phyloP scores from a whole-genome alignment of 2,888 invertebrate genomes.

The Drosophila anceps region DNA sequence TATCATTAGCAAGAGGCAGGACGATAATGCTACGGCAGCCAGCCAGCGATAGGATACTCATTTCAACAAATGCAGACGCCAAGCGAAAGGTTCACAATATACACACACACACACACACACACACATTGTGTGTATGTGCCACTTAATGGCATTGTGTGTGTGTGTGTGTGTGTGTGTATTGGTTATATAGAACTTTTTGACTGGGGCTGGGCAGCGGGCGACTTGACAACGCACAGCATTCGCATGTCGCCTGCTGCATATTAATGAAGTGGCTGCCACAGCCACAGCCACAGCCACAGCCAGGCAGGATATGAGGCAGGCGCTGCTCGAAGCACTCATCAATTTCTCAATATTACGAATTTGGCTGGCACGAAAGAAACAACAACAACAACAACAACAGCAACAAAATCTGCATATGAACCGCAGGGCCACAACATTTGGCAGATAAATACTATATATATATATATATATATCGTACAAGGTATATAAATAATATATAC shows the following conservation, averaged over 20 bases:
- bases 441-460: slow-evolving; percentile 19
- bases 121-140: not conserved
- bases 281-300: slow-evolving; percentile 11
- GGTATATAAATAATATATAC: slow-evolving; percentile 11
- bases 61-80: slow-evolving; percentile 61
- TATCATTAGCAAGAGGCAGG: slow-evolving; percentile 68
- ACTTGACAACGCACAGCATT: slow-evolving; percentile 59
- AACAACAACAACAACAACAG: too few relatives aligned
- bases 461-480: slow-evolving; percentile 8
- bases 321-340: slow-evolving; percentile 53
- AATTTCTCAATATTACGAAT: slow-evolving; percentile 77
- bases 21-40: slow-evolving; percentile 34
- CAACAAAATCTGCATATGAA: slow-evolving; percentile 71
- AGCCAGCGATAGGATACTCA: slow-evolving; percentile 65
- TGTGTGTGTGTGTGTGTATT: slow-evolving; percentile 34
- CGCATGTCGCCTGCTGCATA: slow-evolving; percentile 74
- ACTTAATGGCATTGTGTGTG: slow-evolving; percentile 38
- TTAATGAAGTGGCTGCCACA: slow-evolving; percentile 71
- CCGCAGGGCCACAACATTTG: slow-evolving; percentile 30
- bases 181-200: slow-evolving; percentile 12
- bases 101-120: slow-evolving; percentile 24
- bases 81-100: slow-evolving; percentile 32
- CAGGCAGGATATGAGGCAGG: slow-evolving; percentile 1
- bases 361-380: slow-evolving; percentile 50
- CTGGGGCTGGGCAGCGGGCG: slow-evolving; percentile 21